Percentiles rank a stretch among this genome's conserved stretches.
Conservation (phyloP, 2,113 vertebrate species). For the Alethe castanea region DNA sequence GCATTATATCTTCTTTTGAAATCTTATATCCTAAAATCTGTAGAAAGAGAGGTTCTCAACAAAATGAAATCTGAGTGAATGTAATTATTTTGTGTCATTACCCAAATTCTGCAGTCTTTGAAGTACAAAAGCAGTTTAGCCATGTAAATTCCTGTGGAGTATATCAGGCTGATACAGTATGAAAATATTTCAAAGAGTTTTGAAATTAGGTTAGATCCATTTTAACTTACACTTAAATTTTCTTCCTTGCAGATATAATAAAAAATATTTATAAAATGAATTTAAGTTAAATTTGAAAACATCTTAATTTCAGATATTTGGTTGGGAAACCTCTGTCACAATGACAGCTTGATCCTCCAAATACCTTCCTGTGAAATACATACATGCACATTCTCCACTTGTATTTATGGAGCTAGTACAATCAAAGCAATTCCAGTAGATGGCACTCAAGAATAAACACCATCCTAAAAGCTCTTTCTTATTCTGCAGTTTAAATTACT, state of each 20-base stretch:
- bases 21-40: background rate
- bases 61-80: background rate
- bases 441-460: slow-evolving; percentile 45
- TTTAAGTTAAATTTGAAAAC: background rate
- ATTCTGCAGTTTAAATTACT: background rate
- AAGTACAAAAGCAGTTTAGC: background rate
- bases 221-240: background rate
- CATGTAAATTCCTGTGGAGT: background rate
- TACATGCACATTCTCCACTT: background rate
- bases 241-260: background rate
- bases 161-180: background rate
- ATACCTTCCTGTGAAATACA: background rate
- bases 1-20: background rate
- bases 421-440: background rate
- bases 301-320: background rate
- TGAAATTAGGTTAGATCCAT: background rate
- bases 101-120: background rate
- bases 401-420: background rate
- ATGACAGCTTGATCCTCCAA: background rate
- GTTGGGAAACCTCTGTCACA: background rate
- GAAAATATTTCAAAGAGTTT: background rate
- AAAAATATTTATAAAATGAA: background rate
- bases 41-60: background rate
- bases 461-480: background rate
- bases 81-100: background rate